phyloP scores from a whole-genome alignment of 2,113 vertebrate genomes.

The Sebastes fasciatus region DNA sequence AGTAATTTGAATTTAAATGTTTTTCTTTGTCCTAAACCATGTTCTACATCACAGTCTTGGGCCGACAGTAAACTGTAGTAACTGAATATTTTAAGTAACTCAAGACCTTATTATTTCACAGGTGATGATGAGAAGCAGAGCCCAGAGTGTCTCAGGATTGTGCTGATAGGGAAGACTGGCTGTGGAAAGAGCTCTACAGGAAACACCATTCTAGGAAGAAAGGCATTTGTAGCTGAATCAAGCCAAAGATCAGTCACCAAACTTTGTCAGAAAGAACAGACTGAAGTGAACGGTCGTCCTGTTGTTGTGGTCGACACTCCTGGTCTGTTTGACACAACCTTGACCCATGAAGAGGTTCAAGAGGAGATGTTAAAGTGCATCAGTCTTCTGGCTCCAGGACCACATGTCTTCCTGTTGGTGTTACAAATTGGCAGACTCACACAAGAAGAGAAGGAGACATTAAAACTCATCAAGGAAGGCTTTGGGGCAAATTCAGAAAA shows the following conservation, averaged over 20 bases:
- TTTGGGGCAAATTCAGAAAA: conserved; percentile 40
- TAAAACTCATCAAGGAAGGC: conserved; percentile 30
- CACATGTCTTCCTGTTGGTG: conserved; percentile 58
- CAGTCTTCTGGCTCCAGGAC: conserved; percentile 44
- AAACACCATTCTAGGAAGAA: conserved; percentile 31
- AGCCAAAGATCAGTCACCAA: conserved; percentile 18
- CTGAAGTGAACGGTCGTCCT: background rate
- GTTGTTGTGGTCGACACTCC: conserved; percentile 46
- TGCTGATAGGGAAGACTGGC: no score
- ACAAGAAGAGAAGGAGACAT: conserved; percentile 34
- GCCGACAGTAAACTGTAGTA: no score
- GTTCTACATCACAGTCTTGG: no score
- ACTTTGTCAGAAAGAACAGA: conserved; percentile 1
- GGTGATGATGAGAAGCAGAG: no score
- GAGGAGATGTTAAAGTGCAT: conserved; percentile 40
- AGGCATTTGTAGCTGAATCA: background rate
- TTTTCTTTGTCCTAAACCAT: no score
- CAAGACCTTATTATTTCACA: no score
- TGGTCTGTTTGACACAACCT: background rate
- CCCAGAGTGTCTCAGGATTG: no score
- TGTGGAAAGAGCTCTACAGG: conserved; percentile 54
- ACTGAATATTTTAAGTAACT: no score
- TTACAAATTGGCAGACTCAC: conserved; percentile 27
- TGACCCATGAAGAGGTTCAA: background rate
- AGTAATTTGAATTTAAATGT: no score